A percentile compares a stretch with the other conserved stretches of the same genome.
Evolutionary conservation across 2,888 invertebrate species (phyloP).

Genomic region (Lacanobia oleracea): DNA sequence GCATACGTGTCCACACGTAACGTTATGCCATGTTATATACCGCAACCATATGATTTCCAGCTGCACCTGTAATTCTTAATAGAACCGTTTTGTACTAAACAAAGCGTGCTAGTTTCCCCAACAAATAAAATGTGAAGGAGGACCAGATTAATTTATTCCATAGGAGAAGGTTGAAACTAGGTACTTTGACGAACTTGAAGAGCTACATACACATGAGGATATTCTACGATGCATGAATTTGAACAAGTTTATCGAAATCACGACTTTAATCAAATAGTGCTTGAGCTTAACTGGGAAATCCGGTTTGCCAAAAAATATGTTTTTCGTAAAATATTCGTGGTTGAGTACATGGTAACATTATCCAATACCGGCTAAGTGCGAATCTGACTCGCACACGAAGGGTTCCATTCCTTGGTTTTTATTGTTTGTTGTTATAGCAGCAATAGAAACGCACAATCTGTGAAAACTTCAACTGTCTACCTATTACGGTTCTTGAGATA

Average conservation of each 20-base stretch:
- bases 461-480: no score
- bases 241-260: constrained; percentile 12
- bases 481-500: no score
- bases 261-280: neutral
- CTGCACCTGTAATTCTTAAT: constrained; percentile 51
- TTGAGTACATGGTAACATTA: neutral
- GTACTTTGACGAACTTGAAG: neutral
- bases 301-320: neutral
- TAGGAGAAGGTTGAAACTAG: neutral
- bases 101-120: constrained; percentile 13
- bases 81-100: constrained; percentile 36
- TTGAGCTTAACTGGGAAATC: neutral
- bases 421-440: no score
- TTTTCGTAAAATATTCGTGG: neutral
- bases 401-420: no score
- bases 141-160: neutral
- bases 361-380: no score
- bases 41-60: constrained; percentile 69
- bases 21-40: constrained; percentile 74
- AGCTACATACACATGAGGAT: neutral
- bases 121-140: neutral
- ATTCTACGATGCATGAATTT: neutral
- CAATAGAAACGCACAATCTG: no score
- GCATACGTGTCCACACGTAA: constrained; percentile 84
- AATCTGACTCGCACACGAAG: no score